A percentile compares a stretch with the other conserved stretches of the same genome.
phyloP scores from a whole-genome alignment of 2,113 vertebrate genomes.

The Ellobius talpinus region DNA sequence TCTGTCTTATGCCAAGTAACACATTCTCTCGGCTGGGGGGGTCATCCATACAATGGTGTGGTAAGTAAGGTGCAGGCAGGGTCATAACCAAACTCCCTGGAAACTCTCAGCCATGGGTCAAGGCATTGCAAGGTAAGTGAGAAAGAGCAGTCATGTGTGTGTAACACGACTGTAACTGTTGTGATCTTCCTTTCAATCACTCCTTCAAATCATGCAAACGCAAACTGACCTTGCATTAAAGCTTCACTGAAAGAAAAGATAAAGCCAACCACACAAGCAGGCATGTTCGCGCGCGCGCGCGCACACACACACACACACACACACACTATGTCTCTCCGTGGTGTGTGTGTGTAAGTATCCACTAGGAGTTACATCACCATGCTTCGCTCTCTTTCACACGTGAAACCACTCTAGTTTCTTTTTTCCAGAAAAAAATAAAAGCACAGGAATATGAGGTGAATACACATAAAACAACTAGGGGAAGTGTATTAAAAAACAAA shows the following conservation, averaged over 20 bases:
- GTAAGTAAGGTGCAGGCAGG: neutral
- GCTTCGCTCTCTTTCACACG: neutral
- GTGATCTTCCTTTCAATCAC: neutral
- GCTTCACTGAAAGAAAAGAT: neutral
- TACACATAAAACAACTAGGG: neutral
- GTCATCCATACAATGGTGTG: neutral
- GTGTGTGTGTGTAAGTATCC: neutral
- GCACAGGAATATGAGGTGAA: neutral
- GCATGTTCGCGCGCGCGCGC: no score
- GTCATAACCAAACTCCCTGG: accelerated
- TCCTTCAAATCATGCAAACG: neutral
- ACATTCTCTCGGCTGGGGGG: conserved; percentile 56
- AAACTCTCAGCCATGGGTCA: neutral
- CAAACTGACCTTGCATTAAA: neutral
- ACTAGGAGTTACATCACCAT: neutral
- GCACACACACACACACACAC: neutral
- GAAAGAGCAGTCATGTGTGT: neutral
- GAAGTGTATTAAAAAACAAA: neutral
- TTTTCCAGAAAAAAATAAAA: neutral
- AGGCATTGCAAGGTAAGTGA: neutral
- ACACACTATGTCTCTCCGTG: neutral
- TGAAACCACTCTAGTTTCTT: neutral
- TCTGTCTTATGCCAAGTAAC: conserved; percentile 74
- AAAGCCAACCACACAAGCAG: neutral
- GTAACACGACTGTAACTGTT: no score